phyloP scores from a whole-genome alignment of 2,113 vertebrate species.

The Lepisosteus oculatus region DNA sequence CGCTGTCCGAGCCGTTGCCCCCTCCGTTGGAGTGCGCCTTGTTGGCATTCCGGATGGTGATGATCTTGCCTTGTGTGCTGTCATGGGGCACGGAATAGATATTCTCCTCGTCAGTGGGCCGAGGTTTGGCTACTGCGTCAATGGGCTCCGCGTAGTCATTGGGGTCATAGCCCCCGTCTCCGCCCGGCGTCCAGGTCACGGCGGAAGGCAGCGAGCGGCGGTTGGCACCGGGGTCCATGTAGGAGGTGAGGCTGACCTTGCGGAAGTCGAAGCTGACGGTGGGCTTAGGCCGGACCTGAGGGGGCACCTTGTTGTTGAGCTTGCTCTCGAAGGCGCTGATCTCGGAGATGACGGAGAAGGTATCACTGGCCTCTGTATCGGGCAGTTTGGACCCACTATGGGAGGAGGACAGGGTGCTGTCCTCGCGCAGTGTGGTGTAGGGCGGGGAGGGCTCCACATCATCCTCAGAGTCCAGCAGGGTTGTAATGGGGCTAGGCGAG shows the following conservation, averaged over 20 bases:
- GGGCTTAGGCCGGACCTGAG: slow-evolving; percentile 87
- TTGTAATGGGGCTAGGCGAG: slow-evolving; percentile 83
- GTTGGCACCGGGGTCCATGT: slow-evolving; percentile 72
- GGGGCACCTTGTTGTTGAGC: slow-evolving; percentile 87
- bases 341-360: slow-evolving; percentile 73
- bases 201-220: slow-evolving; percentile 77
- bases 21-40: slow-evolving; percentile 82
- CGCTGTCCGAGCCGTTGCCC: slow-evolving; percentile 91
- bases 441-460: slow-evolving; percentile 75
- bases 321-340: slow-evolving; percentile 81
- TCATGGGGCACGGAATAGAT: slow-evolving; percentile 96
- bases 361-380: slow-evolving; percentile 81
- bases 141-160: slow-evolving; percentile 93
- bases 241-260: slow-evolving; percentile 74
- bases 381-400: slow-evolving; percentile 77
- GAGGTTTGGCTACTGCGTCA: slow-evolving; percentile 86
- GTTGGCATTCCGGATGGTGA: slow-evolving; percentile 92
- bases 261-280: slow-evolving; percentile 81
- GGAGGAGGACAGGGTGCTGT: slow-evolving; percentile 61
- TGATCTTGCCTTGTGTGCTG: slow-evolving; percentile 96
- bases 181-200: slow-evolving; percentile 73
- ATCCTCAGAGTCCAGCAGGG: slow-evolving; percentile 85
- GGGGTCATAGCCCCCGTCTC: slow-evolving; percentile 83
- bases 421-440: slow-evolving; percentile 70
- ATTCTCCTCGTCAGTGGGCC: slow-evolving; percentile 85